Base-by-base conservation (phyloP, 2,888 invertebrate species). In the Dicyrtoma fusca region DNA sequence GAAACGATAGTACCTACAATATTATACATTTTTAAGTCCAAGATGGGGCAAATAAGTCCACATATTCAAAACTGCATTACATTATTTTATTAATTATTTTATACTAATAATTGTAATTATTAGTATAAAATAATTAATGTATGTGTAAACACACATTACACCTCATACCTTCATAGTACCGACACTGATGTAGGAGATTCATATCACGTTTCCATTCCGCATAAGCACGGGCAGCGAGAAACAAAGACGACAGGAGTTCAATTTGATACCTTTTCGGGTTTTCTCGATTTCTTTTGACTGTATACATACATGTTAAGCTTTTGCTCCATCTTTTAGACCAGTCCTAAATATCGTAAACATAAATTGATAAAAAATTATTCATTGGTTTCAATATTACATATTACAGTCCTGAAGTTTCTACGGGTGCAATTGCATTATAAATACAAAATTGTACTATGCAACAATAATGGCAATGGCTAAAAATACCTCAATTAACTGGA, bases 251-350 rank as follows among this genome's bases (percentile, higher is more conserved):
- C 4, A 77, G 23, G 13, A 73, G 69, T 14, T 77, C 62, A 21
- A 74, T 64, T 59, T 64, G 57, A 42, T 72, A 57, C 51, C 71
- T 45, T 51, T 76, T 78, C 3, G 72, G 55, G 64, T 75, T 76
- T 14, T 61, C 1, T 25, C 4, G 47, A 26, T 51, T 1, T 13
- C 3, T 4, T 61, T 26, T 17, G 21, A 3, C 4, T 19, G 10
- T 4, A 53, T 17, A 53, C 11, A 53, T n/a, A n/a, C n/a, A n/a
- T n/a, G n/a, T n/a, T 17, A 19, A n/a, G 1, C 21, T 23, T 23
- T 53, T 53, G 11, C 53, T 19, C 53, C 53, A 53, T 23, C 19
- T 1, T 19, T 53, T 6, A n/a, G 10, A 19, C 53, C 53, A 53
- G 21, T 19, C 19, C 53, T 53, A 53, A 17, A 19, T 53, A 23